Percentiles rank a stretch among this genome's conserved stretches.
phyloP scores from a whole-genome alignment of 2,888 invertebrate genomes.

The Copidosoma aretas region DNA sequence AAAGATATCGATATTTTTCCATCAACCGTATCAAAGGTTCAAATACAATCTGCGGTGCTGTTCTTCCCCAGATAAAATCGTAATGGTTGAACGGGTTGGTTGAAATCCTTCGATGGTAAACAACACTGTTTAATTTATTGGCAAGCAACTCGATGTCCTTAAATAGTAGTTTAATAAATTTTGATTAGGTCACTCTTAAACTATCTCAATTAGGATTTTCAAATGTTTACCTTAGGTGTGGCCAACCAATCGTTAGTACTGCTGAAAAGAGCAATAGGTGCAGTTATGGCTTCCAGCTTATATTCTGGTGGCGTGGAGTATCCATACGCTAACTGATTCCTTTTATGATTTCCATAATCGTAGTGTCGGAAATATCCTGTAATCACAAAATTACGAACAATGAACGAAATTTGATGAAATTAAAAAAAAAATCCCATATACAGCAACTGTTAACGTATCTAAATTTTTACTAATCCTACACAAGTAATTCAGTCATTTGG shows the following conservation, averaged over 20 bases:
- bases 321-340: conserved; percentile 52
- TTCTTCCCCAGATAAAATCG: conserved; percentile 58
- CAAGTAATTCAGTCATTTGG: not conserved
- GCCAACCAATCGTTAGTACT: conserved; percentile 55
- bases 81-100: conserved; percentile 54
- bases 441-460: not conserved
- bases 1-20: conserved; percentile 45
- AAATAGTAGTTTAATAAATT: conserved; percentile 10
- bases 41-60: conserved; percentile 50
- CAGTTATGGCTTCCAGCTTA: conserved; percentile 49
- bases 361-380: conserved; percentile 54
- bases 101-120: conserved; percentile 49
- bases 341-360: conserved; percentile 51
- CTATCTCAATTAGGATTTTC: not conserved
- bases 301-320: conserved; percentile 55
- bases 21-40: conserved; percentile 51
- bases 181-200: not conserved
- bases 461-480: not conserved
- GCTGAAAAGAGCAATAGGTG: conserved; percentile 55
- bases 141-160: conserved; percentile 51
- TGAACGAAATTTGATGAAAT: not conserved
- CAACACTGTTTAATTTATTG: conserved; percentile 47
- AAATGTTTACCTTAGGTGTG: conserved; percentile 48
- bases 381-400: conserved; percentile 18
- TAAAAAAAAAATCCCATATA: no score